These are phyloP conservation scores for Aphelinus certus DNA, from an alignment of 1,140 invertebrate species.

Conservation along the genomic window DNA sequence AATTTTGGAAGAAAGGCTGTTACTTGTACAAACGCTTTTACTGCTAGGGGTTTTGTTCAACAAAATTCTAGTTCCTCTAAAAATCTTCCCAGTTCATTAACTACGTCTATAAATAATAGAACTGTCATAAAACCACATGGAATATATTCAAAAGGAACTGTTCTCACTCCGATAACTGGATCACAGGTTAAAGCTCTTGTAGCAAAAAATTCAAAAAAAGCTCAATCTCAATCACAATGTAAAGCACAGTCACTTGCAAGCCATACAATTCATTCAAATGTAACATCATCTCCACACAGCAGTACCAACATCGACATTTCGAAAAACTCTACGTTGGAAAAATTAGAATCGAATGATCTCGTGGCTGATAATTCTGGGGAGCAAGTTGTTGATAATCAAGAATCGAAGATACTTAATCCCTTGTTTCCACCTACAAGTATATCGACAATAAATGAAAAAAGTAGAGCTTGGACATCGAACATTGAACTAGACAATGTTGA, in stretches of 20 bases:
- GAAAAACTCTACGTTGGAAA: too few species aligned
- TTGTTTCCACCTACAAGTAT: conserved; percentile 17
- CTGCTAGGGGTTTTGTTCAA: conserved; percentile 49
- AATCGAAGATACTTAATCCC: conserved; percentile 37
- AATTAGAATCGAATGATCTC: too few species aligned
- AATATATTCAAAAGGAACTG: conserved; percentile 59
- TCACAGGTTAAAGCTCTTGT: conserved; percentile 63
- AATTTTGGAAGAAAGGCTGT: conserved; percentile 51
- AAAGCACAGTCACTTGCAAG: conserved; percentile 47
- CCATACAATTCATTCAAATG: conserved; percentile 49
- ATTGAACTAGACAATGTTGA: conserved; percentile 49
- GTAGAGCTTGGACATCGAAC: conserved; percentile 36
- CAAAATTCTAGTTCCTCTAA: conserved; percentile 59
- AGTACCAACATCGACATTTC: too few species aligned
- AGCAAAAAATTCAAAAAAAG: conserved; percentile 58
- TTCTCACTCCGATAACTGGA: conserved; percentile 63
- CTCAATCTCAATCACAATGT: conserved; percentile 53
- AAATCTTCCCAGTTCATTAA: conserved; percentile 62
- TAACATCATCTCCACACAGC: background rate
- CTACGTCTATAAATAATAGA: conserved; percentile 48
- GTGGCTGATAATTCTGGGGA: conserved; percentile 41
- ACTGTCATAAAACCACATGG: conserved; percentile 49
- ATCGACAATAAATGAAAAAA: conserved; percentile 40
- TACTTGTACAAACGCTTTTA: conserved; percentile 50
- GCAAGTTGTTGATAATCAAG: conserved; percentile 44